These are phyloP conservation scores for Sericinus montela DNA, from an alignment of 2,888 invertebrate species.

Conservation along the genomic window DNA sequence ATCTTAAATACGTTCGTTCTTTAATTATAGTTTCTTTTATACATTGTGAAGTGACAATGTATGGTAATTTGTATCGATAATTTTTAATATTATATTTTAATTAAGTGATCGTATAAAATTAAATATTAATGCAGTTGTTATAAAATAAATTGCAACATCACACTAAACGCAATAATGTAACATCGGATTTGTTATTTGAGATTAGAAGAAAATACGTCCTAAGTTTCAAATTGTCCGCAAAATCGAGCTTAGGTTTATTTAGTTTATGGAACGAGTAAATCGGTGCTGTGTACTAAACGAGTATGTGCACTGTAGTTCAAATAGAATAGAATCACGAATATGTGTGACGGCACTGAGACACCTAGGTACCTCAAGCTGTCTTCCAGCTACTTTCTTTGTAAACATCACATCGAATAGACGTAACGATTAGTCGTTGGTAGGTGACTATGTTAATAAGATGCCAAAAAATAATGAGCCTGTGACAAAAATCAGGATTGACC, in stretches of 20 bases:
- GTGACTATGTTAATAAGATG: neutral
- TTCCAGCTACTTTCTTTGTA: constrained; percentile 3
- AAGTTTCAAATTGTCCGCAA: no score
- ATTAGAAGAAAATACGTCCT: no score
- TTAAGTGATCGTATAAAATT: constrained; percentile 34
- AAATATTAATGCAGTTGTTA: no score
- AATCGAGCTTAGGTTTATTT: no score
- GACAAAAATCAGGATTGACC: constrained; percentile 1
- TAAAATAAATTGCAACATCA: no score
- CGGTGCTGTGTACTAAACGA: neutral
- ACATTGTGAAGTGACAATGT: neutral
- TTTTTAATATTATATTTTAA: constrained; percentile 28
- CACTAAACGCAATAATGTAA: no score
- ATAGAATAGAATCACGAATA: neutral
- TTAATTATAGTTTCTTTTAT: neutral
- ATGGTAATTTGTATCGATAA: constrained; percentile 15
- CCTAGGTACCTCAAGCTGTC: neutral
- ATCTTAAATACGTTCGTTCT: neutral
- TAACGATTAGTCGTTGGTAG: neutral
- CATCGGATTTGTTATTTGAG: no score
- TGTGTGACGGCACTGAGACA: constrained; percentile 1
- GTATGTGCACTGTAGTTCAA: neutral
- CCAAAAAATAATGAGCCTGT: no score
- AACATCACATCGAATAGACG: constrained; percentile 14
- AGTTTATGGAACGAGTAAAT: neutral